Conservation (phyloP, 2,888 invertebrate genomes). For the Caenorhabditis angaria region DNA sequence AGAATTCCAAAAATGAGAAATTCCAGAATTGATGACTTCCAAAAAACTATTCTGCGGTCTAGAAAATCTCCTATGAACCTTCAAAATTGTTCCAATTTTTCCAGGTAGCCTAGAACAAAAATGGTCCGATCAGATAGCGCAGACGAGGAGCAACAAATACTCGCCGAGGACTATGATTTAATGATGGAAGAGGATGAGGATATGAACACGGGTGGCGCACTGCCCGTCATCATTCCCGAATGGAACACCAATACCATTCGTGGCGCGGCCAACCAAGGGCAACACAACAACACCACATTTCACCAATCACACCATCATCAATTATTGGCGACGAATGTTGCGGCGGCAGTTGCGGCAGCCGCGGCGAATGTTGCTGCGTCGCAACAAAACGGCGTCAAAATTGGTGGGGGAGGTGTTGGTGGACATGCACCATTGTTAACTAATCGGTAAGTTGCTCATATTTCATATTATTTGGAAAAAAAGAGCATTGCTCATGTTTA, state of each 20-base stretch:
- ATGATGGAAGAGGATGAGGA: constrained; percentile 47
- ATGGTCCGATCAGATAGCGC: constrained; percentile 63
- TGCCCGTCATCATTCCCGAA: constrained; percentile 35
- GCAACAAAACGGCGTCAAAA: too few relatives aligned
- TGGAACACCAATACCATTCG: constrained; percentile 35
- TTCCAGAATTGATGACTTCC: too few relatives aligned
- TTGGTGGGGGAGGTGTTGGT: too few relatives aligned
- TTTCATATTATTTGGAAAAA: background rate
- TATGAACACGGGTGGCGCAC: constrained; percentile 38
- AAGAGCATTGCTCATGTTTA: background rate
- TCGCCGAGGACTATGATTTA: constrained; percentile 43
- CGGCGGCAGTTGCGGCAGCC: constrained; percentile 28
- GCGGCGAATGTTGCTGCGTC: too few relatives aligned
- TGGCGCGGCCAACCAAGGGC: too few relatives aligned
- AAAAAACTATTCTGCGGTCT: too few relatives aligned
- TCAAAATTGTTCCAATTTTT: constrained; percentile 3
- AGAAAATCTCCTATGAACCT: too few relatives aligned
- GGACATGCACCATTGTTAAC: constrained; percentile 45
- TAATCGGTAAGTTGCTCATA: constrained; percentile 20
- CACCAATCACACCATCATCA: background rate
- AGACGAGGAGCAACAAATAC: constrained; percentile 57
- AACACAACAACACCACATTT: too few relatives aligned
- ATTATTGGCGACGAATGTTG: background rate
- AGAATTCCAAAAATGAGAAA: background rate
- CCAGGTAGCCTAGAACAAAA: constrained; percentile 44